A percentile compares a stretch with the other conserved stretches of the same genome.
phyloP scores from a whole-genome alignment of 2,797 vertebrate genomes.

The Xenopus petersii region DNA sequence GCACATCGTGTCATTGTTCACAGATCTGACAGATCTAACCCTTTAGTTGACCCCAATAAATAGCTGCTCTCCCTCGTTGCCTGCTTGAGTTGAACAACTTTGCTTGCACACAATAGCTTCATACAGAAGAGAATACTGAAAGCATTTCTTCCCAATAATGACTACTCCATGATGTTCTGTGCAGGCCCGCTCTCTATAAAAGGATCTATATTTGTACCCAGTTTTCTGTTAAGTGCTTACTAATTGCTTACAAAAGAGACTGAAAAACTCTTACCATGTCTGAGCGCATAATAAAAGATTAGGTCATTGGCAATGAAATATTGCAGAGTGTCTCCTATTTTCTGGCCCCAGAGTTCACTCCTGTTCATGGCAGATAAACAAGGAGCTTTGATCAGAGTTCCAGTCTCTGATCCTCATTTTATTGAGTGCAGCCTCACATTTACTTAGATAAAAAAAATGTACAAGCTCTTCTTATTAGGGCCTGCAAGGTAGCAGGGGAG shows the following conservation, averaged over 20 bases:
- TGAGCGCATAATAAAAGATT: not conserved
- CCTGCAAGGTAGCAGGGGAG: too few species aligned
- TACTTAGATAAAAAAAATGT: too few species aligned
- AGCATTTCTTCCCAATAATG: conserved; percentile 24
- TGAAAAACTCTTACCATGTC: not conserved
- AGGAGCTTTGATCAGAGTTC: not conserved
- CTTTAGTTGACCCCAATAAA: conserved; percentile 21
- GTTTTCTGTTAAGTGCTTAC: not conserved
- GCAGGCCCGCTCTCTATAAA: conserved; percentile 6
- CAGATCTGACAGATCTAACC: not conserved
- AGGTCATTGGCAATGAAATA: not conserved
- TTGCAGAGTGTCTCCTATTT: not conserved
- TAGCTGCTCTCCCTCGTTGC: not conserved
- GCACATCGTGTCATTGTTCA: not conserved
- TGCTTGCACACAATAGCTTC: conserved; percentile 12
- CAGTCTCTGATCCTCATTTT: too few species aligned
- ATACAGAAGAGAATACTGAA: conserved; percentile 24
- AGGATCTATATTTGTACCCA: conserved; percentile 21
- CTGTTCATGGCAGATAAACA: not conserved
- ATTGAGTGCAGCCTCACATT: too few species aligned
- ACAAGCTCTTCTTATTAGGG: too few species aligned
- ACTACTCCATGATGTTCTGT: conserved; percentile 18
- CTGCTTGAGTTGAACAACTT: not conserved
- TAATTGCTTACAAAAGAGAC: not conserved
- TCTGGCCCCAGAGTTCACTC: not conserved